phyloP scores from a whole-genome alignment of 2,888 invertebrate species.

The Plutella xylostella region DNA sequence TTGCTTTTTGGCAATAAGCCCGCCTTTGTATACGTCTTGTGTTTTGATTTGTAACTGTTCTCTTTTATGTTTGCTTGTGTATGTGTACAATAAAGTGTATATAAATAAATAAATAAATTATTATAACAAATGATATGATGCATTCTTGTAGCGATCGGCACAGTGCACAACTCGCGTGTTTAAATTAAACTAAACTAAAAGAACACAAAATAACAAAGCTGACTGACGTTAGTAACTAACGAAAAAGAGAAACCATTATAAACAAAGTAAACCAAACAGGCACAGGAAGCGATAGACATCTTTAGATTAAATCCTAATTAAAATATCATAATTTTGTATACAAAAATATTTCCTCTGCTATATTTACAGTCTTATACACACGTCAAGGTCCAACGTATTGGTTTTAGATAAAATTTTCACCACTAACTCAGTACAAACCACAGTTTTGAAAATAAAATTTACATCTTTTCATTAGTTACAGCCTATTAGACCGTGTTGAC shows the following conservation, averaged over 20 bases:
- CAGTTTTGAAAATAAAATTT: not conserved
- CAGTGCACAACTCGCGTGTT: slow-evolving; percentile 43
- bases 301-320: not conserved
- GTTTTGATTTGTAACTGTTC: too few species aligned
- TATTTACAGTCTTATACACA: slow-evolving; percentile 2
- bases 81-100: slow-evolving; percentile 28
- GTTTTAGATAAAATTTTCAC: not conserved
- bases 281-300: not conserved
- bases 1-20: too few species aligned
- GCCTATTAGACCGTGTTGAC: slow-evolving; percentile 61
- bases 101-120: slow-evolving; percentile 49
- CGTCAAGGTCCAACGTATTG: not conserved
- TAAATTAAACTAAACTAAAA: slow-evolving; percentile 45
- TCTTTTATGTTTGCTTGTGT: slow-evolving; percentile 32
- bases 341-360: not conserved
- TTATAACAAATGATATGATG: slow-evolving; percentile 71
- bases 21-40: too few species aligned
- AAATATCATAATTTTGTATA: not conserved
- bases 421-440: not conserved
- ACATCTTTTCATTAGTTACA: not conserved
- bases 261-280: slow-evolving; percentile 5
- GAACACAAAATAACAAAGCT: slow-evolving; percentile 35
- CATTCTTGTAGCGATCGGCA: slow-evolving; percentile 63
- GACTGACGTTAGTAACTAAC: slow-evolving; percentile 22
- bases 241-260: slow-evolving; percentile 13